These are phyloP conservation scores for Plecturocebus donacophilus DNA, from an alignment of 2,113 vertebrate species.

Conservation along the genomic window DNA sequence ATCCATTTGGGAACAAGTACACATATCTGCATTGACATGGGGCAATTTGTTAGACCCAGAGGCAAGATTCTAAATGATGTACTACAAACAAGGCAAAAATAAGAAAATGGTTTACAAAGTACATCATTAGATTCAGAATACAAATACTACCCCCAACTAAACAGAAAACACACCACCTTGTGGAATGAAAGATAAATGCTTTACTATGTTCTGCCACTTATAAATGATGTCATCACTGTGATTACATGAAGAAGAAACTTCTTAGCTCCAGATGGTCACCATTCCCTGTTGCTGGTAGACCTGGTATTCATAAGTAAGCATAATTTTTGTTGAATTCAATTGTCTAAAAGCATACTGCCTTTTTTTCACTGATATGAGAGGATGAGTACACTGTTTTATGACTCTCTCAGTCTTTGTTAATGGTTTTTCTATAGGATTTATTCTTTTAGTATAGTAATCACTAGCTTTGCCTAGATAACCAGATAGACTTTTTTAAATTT, in stretches of 20 bases:
- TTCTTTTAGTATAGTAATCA: constrained; percentile 27
- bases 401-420: constrained; percentile 22
- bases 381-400: constrained; percentile 3
- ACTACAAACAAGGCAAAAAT: constrained; percentile 63
- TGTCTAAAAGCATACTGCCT: constrained; percentile 57
- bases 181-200: constrained; percentile 64
- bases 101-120: constrained; percentile 60
- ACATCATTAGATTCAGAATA: constrained; percentile 56
- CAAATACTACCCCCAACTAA: constrained; percentile 11
- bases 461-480: constrained; percentile 39
- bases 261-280: constrained; percentile 71
- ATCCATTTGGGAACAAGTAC: constrained; percentile 50
- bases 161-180: constrained; percentile 70
- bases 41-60: constrained; percentile 59
- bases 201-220: constrained; percentile 43
- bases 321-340: constrained; percentile 59
- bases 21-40: neutral
- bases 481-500: neutral
- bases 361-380: neutral
- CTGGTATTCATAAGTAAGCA: constrained; percentile 7
- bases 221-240: constrained; percentile 67
- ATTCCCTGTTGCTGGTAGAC: constrained; percentile 30
- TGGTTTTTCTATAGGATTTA: constrained; percentile 56
- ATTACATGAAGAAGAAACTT: constrained; percentile 50
- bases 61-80: constrained; percentile 56